Evolutionary conservation across 2,888 invertebrate species (phyloP).

Genomic region (Tineola bisselliella): DNA sequence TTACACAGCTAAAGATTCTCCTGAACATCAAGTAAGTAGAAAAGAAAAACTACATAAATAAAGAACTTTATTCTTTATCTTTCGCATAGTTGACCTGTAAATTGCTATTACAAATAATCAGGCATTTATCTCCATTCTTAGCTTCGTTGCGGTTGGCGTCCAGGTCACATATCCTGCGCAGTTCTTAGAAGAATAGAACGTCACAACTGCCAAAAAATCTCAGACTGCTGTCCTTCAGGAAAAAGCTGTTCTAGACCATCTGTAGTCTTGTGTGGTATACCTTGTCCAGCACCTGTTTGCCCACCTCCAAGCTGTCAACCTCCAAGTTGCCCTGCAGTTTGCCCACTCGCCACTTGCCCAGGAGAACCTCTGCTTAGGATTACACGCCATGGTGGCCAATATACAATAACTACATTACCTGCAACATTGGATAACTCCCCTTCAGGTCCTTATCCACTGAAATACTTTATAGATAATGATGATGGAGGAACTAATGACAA

Average conservation of each 20-base stretch:
- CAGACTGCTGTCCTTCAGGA: slow-evolving; percentile 17
- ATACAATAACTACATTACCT: slow-evolving; percentile 51
- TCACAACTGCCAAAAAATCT: slow-evolving; percentile 36
- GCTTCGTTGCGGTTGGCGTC: slow-evolving; percentile 59
- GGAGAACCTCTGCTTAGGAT: slow-evolving; percentile 44
- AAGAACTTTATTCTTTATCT: no score
- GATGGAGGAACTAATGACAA: slow-evolving; percentile 23
- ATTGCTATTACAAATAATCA: background rate
- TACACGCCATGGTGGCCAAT: slow-evolving; percentile 46
- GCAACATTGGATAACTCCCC: slow-evolving; percentile 47
- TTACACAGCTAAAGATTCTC: slow-evolving; percentile 50
- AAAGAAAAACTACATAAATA: background rate
- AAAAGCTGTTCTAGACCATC: slow-evolving; percentile 24
- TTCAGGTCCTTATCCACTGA: slow-evolving; percentile 49
- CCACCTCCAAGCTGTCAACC: background rate
- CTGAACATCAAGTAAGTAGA: slow-evolving; percentile 50
- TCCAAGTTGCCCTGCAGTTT: slow-evolving; percentile 15
- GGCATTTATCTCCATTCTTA: slow-evolving; percentile 21
- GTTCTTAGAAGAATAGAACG: slow-evolving; percentile 48
- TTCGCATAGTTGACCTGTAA: no score
- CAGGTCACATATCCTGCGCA: slow-evolving; percentile 56
- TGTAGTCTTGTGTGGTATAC: slow-evolving; percentile 14
- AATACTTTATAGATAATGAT: slow-evolving; percentile 47
- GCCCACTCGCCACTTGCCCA: slow-evolving; percentile 28
- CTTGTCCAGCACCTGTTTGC: slow-evolving; percentile 20